These are phyloP conservation scores for Myotis brandtii DNA, from an alignment of 2,113 vertebrate genomes.

Conservation along the genomic window DNA sequence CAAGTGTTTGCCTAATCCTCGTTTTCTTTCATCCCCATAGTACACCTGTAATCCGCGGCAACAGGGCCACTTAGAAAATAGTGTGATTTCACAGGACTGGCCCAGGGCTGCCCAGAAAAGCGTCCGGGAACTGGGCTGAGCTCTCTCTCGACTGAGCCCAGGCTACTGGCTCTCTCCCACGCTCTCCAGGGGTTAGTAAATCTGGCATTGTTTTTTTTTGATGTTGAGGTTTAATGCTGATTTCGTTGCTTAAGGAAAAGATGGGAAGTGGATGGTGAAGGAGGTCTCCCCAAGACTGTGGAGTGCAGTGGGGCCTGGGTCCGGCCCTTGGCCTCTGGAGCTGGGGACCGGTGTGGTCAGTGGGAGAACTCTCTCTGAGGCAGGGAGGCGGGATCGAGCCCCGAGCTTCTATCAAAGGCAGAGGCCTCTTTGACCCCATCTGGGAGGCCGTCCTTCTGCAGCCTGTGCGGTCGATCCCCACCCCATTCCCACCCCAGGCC, in stretches of 20 bases:
- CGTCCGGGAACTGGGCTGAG: neutral
- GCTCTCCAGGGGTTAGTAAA: neutral
- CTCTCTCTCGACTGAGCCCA: neutral
- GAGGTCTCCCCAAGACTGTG: neutral
- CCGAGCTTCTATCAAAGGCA: conserved; percentile 58
- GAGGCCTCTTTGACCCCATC: conserved; percentile 49
- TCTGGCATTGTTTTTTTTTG: neutral
- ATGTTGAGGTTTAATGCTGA: neutral
- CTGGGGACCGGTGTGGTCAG: neutral
- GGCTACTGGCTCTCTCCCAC: neutral
- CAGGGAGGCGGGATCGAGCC: neutral
- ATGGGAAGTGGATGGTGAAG: neutral
- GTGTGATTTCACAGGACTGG: neutral
- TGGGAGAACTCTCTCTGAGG: neutral
- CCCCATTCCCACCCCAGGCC: neutral
- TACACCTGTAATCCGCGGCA: neutral
- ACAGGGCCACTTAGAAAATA: neutral
- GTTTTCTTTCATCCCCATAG: neutral
- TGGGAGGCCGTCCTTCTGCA: neutral
- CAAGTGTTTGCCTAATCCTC: neutral
- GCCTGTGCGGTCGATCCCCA: conserved; percentile 17
- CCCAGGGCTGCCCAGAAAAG: neutral
- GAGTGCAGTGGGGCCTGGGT: neutral
- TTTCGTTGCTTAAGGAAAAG: neutral
- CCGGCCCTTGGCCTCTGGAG: neutral